Conservation (phyloP, 2,797 vertebrate species). For the Manis crassicaudata region DNA sequence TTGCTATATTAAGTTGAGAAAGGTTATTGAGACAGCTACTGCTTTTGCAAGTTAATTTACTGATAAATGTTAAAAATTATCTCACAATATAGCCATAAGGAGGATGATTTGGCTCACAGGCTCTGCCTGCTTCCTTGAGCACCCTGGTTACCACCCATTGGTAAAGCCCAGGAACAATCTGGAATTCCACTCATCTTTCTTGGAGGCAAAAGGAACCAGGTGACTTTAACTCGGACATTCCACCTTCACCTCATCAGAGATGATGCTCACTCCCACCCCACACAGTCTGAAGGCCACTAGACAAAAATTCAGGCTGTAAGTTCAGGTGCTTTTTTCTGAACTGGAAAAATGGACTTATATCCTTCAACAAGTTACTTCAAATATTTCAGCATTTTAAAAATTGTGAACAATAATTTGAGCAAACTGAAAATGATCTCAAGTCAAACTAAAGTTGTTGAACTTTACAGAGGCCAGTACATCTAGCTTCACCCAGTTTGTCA, state of each 20-base stretch:
- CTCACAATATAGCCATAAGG: neutral
- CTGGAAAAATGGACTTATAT: neutral
- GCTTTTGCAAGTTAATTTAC: constrained; percentile 35
- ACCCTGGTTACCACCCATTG: neutral
- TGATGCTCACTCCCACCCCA: neutral
- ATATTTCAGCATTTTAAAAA: constrained; percentile 11
- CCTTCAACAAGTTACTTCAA: neutral
- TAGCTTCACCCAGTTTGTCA: neutral
- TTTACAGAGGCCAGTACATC: neutral
- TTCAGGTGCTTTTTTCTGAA: neutral
- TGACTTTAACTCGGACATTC: neutral
- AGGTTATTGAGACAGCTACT: constrained; percentile 12
- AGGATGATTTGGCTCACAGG: neutral
- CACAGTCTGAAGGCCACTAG: neutral
- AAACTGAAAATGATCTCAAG: neutral
- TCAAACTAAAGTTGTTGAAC: neutral
- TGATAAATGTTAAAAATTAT: neutral
- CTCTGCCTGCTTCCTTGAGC: neutral
- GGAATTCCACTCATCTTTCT: neutral
- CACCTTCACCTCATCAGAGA: neutral
- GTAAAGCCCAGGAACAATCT: neutral
- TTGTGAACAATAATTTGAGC: neutral
- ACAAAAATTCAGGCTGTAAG: neutral
- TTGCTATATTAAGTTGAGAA: constrained; percentile 35
- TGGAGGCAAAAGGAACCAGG: neutral